Base-by-base conservation (phyloP, 2,797 vertebrate species). In the Allobates femoralis region DNA sequence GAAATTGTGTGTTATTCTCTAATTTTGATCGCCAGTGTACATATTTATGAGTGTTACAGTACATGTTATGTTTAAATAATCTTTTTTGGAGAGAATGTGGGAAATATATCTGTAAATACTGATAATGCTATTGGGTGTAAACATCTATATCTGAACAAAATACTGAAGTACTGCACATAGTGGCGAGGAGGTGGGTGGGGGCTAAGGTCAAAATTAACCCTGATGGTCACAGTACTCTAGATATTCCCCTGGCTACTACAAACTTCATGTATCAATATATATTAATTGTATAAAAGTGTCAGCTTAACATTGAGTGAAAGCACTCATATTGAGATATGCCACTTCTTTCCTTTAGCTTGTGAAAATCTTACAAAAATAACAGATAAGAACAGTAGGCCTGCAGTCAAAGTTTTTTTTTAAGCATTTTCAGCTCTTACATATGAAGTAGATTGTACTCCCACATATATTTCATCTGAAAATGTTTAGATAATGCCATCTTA, bases 361-460 rank as follows among this genome's bases (percentile, higher is more conserved):
- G 76, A 71, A 78, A 7, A 71, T 76, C 50, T 73, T 85, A 79
- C 64, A 79, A 85, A 85, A 79, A 76, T 41, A 41, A 79, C n/a
- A 41, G n/a, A 64, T 55, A 79, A 58, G 30, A 85, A 79, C 84
- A 85, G 56, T 85, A 26, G n/a, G 28, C 55, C 64, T 85, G 76
- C 84, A 79, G 84, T 85, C 76, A 85, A 85, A 85, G 32, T n/a
- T n/a, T n/a, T n/a, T n/a, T n/a, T n/a, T n/a, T n/a, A 69, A 79
- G 58, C 30, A 85, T 58, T 79, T 79, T 79, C 64, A 73, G n/a
- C 12, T 79, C 79, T 74, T 77, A 80, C 66, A 81, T 67, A n/a
- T n/a, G n/a, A 56, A 73, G 26, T 26, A 86, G 76, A 86, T 34
- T 55, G 62, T 73, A 78, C 78, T 80, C 84, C 84, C 84, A 86